Evolutionary conservation across 2,113 vertebrate species (phyloP).

Genomic region (Eidolon helvum): DNA sequence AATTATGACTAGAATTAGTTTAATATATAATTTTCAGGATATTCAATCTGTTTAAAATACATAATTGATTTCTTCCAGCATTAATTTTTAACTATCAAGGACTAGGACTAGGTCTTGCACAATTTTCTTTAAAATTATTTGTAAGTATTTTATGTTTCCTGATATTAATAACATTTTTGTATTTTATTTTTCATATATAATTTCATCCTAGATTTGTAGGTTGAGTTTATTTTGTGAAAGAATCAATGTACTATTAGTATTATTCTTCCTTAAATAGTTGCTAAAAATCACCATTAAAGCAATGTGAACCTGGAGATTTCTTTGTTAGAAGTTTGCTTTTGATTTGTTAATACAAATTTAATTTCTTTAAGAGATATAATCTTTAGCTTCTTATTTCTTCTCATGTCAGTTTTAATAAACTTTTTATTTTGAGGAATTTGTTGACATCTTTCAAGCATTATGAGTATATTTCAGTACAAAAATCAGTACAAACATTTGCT

Average conservation of each 20-base stretch:
- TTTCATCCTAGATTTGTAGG: not conserved
- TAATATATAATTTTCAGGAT: not conserved
- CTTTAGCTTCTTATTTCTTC: not conserved
- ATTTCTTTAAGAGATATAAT: not conserved
- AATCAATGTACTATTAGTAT: not conserved
- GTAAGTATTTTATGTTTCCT: not conserved
- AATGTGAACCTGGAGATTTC: not conserved
- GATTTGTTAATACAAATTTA: not conserved
- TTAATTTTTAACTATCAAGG: not conserved
- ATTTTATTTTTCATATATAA: not conserved
- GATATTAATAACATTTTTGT: not conserved
- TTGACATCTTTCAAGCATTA: not conserved
- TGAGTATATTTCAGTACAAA: not conserved
- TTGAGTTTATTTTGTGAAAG: not conserved
- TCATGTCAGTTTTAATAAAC: not conserved
- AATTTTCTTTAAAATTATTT: not conserved
- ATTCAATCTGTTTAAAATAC: not conserved
- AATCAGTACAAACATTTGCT: not conserved
- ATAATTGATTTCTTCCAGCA: not conserved
- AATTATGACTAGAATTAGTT: not conserved
- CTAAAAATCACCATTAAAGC: not conserved
- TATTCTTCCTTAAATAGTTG: not conserved
- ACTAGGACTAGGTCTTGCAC: not conserved
- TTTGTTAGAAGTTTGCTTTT: not conserved
- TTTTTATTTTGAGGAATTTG: not conserved